These are phyloP conservation scores for Sebastes iracundus DNA, from an alignment of 2,797 vertebrate genomes.

Conservation along the genomic window DNA sequence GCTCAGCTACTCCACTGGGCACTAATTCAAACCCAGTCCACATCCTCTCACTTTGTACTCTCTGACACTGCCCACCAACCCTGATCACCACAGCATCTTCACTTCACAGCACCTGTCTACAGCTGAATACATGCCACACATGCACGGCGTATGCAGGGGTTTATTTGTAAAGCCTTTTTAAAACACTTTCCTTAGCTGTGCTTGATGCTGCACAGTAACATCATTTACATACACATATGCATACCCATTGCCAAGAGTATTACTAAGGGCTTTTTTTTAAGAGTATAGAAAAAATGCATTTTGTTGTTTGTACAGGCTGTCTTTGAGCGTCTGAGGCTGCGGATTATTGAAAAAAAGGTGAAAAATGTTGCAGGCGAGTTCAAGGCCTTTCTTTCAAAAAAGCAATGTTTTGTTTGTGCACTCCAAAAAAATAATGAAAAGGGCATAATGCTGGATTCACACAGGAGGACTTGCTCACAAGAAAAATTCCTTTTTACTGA, in stretches of 20 bases:
- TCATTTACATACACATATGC: constrained; percentile 16
- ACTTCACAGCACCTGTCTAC: constrained; percentile 30
- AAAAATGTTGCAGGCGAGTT: neutral
- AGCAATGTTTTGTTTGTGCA: neutral
- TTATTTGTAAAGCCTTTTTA: neutral
- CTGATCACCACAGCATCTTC: constrained; percentile 51
- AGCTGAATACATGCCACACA: neutral
- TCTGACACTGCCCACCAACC: constrained; percentile 46
- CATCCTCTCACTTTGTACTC: constrained; percentile 65
- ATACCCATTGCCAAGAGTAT: constrained; percentile 5
- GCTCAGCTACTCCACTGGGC: constrained; percentile 50
- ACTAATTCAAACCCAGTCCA: constrained; percentile 62
- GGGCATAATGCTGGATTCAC: neutral
- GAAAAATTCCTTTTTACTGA: constrained; percentile 14
- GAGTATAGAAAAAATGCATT: neutral
- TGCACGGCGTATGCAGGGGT: neutral
- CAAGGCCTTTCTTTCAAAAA: constrained; percentile 6
- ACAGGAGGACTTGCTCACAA: neutral
- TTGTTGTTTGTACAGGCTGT: constrained; percentile 14
- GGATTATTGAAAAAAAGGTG: constrained; percentile 4
- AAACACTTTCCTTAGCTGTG: neutral
- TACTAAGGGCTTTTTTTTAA: constrained; percentile 4
- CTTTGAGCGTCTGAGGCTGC: constrained; percentile 1
- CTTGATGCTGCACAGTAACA: neutral
- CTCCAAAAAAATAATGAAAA: constrained; percentile 16